Conservation (phyloP, 2,113 vertebrate genomes). For the Pontoporia blainvillei region DNA sequence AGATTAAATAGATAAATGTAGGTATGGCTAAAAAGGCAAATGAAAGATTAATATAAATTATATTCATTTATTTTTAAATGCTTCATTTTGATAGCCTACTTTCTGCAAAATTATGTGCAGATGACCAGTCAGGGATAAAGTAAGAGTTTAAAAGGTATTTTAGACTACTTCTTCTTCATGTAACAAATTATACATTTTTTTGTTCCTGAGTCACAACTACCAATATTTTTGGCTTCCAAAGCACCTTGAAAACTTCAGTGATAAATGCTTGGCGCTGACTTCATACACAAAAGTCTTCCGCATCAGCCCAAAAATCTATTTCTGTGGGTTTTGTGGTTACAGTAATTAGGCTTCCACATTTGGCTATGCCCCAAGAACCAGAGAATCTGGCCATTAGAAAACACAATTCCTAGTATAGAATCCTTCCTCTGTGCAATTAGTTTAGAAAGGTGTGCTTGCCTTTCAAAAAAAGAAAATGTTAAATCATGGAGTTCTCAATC, state of each 20-base stretch:
- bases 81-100: conserved; percentile 46
- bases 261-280: conserved; percentile 43
- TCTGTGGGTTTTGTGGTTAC: conserved; percentile 53
- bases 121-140: background rate
- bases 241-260: conserved; percentile 4
- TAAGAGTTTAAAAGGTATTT: background rate
- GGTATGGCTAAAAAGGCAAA: conserved; percentile 45
- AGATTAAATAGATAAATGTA: conserved; percentile 54
- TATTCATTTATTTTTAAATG: conserved; percentile 52
- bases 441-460: background rate
- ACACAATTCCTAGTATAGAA: background rate
- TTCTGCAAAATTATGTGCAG: background rate
- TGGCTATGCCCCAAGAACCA: background rate
- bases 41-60: conserved; percentile 62
- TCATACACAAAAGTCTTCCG: conserved; percentile 19
- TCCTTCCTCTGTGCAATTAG: background rate
- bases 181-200: background rate
- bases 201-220: background rate
- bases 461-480: background rate
- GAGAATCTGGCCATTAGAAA: background rate
- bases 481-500: background rate
- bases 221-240: background rate
- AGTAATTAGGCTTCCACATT: conserved; percentile 39
- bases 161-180: background rate
- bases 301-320: conserved; percentile 38